These are phyloP conservation scores for Propithecus deckenii DNA, from an alignment of 2,797 vertebrate genomes.

Conservation along the genomic window DNA sequence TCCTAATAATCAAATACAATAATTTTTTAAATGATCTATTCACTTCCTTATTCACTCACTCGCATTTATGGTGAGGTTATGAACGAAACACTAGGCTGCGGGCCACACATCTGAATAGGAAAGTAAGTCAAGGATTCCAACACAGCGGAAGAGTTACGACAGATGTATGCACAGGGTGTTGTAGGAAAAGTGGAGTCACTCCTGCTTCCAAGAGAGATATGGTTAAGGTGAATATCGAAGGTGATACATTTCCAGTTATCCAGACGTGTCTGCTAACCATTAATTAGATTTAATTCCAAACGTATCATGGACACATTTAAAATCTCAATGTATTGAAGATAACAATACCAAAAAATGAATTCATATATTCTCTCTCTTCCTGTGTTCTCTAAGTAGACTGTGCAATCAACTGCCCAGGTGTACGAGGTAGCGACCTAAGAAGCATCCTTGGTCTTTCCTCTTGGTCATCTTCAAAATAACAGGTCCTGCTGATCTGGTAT, in stretches of 20 bases:
- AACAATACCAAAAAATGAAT: conserved; percentile 12
- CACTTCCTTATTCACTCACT: background rate
- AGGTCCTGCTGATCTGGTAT: background rate
- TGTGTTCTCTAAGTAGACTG: background rate
- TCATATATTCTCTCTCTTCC: background rate
- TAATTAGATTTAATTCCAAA: background rate
- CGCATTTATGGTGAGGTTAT: background rate
- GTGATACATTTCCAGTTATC: background rate
- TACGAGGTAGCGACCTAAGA: background rate
- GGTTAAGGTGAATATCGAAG: background rate
- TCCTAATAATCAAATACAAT: background rate
- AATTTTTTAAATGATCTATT: background rate
- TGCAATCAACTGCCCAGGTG: background rate
- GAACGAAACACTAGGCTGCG: background rate
- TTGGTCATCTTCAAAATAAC: background rate
- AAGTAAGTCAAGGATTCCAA: background rate
- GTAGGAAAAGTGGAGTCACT: background rate
- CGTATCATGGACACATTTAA: background rate
- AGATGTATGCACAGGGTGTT: rapidly evolving
- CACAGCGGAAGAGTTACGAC: background rate
- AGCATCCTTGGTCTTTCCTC: background rate
- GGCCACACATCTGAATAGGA: background rate
- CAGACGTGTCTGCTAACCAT: background rate
- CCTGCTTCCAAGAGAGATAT: background rate
- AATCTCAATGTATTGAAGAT: background rate